Evolutionary conservation across 2,113 vertebrate species (phyloP), one percentile per base, ranked within the genome.

Genomic region (Podarcis muralis): DNA sequence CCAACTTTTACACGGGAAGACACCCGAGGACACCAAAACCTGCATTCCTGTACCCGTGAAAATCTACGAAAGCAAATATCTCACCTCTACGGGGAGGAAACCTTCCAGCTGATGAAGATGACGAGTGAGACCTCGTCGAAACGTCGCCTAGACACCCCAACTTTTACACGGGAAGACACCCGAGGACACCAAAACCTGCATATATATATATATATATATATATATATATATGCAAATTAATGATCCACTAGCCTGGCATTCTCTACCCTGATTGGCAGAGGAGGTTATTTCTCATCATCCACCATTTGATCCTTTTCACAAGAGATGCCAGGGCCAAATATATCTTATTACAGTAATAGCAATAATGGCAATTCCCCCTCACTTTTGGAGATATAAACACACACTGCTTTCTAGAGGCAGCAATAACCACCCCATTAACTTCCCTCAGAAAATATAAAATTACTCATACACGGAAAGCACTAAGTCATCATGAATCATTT

Each of bases 401-500:
- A 35, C 11, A 3, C 9, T 74, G 43, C 83, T 72, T 48, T 22
- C 69, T 59, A 37, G 15, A 74, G n/a, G 83, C 69, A 84, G 69
- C 69, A 57, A 13, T 74, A 84, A 84, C 69, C 15, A 59, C 13
- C 20, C 48, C 48, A 84, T 75, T 57, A 59, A 74, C 30, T 32
- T 25, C 48, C 20, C 20, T 74, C 83, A 74, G 40, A 84, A 84
- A 57, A 72, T 57, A 59, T 57, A 59, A n/a, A 72, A 74, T 71
- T 72, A 32, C 37, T 57, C 43, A 53, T 71, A 20, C 82, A 22
- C 23, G 22, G 4, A 43, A 69, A 75, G 69, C 69, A 37, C 22
- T 57, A 32, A 25, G 40, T 75, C 74, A 35, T 35, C 27, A 74
- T 84, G 83, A 84, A 84, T 84, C 69, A 53, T 84, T 84, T 74